Base-by-base conservation (phyloP, 2,797 vertebrate genomes). In the Sebastes vulpes region DNA sequence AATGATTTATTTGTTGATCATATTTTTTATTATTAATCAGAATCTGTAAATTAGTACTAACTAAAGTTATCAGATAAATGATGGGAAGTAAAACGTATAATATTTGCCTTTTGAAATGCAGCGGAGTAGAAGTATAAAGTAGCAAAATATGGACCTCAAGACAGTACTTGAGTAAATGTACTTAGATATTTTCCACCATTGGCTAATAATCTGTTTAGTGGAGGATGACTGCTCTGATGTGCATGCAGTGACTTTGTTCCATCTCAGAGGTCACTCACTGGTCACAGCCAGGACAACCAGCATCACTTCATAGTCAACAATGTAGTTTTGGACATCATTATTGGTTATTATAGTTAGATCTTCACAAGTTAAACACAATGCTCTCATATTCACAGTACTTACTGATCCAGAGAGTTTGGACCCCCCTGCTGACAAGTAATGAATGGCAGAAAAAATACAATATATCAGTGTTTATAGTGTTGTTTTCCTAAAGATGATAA, bases 241-340 rank as follows among this genome's bases (percentile, higher is more conserved):
- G 38, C 50, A 57, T 10, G 25, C 50, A 72, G 58, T 35, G 53
- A 38, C 63, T 79, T 61, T 50, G 6, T 59, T 72, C 16, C 6
- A 25, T 28, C 9, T 77, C 54, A 31, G 18, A 63, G 69, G 66
- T 77, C 64, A 50, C 10, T 74, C 12, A 2, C 50, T 57, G 56
- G 21, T 70, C 85, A 77, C 38, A 46, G 53, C 38, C 12, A 42
- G 71, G 73, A 18, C 31, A 69, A 74, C 31, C 21, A 63, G 46
- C 23, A 9, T 31, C 21, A 71, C 23, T 50, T 63, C 16, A 50
- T 35, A 5, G 18, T 52, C 35, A 71, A 23, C 23, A 8, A 18
- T 26, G 35, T 50, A 6, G 72, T 42, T 66, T 61, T 54, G 7
- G 20, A 21, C 6, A 12, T 20, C 9, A 50, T 8, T 25, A 28